Evolutionary conservation across 37 sponge, comb jelly and placozoan genomes (phyloP), one percentile per base, ranked within the genome.

Genomic region (Geodia barretti): DNA sequence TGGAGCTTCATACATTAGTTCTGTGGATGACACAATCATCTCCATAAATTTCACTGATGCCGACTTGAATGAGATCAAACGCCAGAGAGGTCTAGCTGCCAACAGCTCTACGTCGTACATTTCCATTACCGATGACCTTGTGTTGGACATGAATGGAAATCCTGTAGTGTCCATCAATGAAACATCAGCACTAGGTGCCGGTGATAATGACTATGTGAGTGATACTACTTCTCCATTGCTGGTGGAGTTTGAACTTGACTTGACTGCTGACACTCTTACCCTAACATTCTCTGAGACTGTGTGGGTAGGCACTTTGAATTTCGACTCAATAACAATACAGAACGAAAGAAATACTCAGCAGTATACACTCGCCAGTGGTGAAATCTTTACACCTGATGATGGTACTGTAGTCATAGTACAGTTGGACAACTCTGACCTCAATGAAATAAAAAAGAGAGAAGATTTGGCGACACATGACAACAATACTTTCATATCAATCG

Each of bases 21-120:
- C 38, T 11, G 79, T 76, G 26, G 73, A 86, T 29, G 34, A 82
- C 23, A 91, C 95, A 54, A 71, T 71, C 24, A 34, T 91, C 11
- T 21, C 68, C 2, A 60, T 95, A 21, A 43, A 26, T 0, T 66
- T 92, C 7, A 47, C 76, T 19, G 82, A 74, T 11, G 41, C 64
- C 23, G 97, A 96, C 62, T 70, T 93, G 40, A 93, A 96, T 64
- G 88, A 93, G 66, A 81, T 96, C 42, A 96, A 96, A 68, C 68
- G 89, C 11, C 83, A 83, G 54, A 74, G 89, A 47, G 87, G 74
- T 32, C 82, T 96, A 25, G 93, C 94, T 39, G 78, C 81, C 37
- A 82, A 87, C 47, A 23, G 1, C 1, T 73, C 85, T 5, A 78
- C 54, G 64, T 88, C 91, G 23, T 93, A 68, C 73, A 35, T 96